Conservation (phyloP, 2,888 invertebrate species). For the Calameuta filiformis region DNA sequence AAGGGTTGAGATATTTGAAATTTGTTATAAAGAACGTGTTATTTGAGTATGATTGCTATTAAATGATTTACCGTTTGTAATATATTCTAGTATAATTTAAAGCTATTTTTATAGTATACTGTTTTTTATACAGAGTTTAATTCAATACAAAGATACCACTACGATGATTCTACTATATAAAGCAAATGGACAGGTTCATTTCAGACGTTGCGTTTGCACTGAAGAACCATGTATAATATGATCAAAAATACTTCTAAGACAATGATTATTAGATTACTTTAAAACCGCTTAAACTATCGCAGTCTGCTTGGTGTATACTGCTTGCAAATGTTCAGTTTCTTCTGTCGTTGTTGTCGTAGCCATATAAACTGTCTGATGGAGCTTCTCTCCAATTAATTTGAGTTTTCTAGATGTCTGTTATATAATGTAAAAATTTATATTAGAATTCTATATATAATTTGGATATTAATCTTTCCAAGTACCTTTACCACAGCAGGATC, state of each 20-base stretch:
- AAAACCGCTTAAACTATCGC: not conserved
- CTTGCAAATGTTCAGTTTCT: slow-evolving; percentile 70
- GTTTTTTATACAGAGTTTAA: not conserved
- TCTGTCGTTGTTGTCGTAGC: slow-evolving; percentile 69
- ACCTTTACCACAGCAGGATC: slow-evolving; percentile 68
- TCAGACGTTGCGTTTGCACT: too few species aligned
- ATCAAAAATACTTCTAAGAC: not conserved
- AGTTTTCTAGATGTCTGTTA: slow-evolving; percentile 64
- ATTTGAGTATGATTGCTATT: not conserved
- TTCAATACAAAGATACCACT: too few species aligned
- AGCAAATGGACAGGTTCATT: too few species aligned
- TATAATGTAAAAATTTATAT: slow-evolving; percentile 9
- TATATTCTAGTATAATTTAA: not conserved
- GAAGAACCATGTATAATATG: not conserved
- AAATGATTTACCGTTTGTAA: not conserved
- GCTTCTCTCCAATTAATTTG: slow-evolving; percentile 37
- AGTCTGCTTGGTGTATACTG: slow-evolving; percentile 65
- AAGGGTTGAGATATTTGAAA: not conserved
- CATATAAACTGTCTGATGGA: slow-evolving; percentile 68
- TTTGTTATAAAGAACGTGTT: not conserved
- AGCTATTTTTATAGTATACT: not conserved
- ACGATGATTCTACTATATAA: too few species aligned
- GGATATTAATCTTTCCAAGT: slow-evolving; percentile 8
- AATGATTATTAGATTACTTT: not conserved
- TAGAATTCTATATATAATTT: not conserved